Percentiles rank a stretch among this genome's conserved stretches.
These are phyloP conservation scores for Rhingia campestris DNA, from an alignment of 2,888 invertebrate genomes.

Conservation along the genomic window DNA sequence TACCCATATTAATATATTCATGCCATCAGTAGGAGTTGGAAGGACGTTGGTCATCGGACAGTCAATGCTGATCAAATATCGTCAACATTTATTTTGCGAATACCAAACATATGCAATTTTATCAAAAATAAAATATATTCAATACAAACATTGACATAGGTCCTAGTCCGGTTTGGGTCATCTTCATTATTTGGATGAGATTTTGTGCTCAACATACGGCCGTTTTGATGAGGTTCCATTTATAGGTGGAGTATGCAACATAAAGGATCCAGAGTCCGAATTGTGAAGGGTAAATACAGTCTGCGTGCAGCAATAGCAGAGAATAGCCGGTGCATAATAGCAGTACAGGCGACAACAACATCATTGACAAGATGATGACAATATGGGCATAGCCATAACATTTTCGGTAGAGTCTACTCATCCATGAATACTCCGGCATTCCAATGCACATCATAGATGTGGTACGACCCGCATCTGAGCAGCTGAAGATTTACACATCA, in stretches of 20 bases:
- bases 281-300: conserved; percentile 51
- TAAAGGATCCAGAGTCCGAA: neutral
- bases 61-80: conserved; percentile 51
- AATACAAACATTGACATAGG: conserved; percentile 50
- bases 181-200: conserved; percentile 44
- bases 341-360: neutral
- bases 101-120: conserved; percentile 54
- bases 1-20: conserved; percentile 54
- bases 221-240: conserved; percentile 6
- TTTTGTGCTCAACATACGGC: neutral
- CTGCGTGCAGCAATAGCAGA: conserved; percentile 45
- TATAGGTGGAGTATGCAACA: neutral
- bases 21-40: conserved; percentile 13
- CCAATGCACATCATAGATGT: neutral
- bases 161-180: conserved; percentile 10
- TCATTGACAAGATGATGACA: conserved; percentile 12
- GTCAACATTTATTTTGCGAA: conserved; percentile 53
- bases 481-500: conserved; percentile 42
- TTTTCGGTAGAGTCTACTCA: conserved; percentile 1
- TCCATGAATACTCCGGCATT: neutral
- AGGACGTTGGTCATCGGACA: conserved; percentile 20
- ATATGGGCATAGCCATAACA: conserved; percentile 5
- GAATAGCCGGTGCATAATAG: conserved; percentile 25
- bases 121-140: conserved; percentile 48
- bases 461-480: neutral